Conservation (phyloP, 1,140 invertebrate genomes). For the Leptestheria dahalacensis region DNA sequence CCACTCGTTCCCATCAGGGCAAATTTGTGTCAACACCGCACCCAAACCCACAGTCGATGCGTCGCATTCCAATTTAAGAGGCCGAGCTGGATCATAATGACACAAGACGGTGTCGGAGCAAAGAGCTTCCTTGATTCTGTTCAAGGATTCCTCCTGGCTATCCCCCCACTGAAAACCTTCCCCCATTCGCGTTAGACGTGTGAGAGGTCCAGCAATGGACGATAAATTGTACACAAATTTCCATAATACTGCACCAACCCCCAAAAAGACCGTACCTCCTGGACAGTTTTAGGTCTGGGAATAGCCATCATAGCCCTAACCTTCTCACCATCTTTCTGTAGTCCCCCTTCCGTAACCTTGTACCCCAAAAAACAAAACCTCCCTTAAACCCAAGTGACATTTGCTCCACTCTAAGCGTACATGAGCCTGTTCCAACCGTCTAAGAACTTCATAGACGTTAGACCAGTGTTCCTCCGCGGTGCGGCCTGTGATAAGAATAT, state of each 20-base stretch:
- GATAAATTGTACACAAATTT: conserved; percentile 29
- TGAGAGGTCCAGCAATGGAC: conserved; percentile 25
- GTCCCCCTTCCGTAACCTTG: conserved; percentile 2
- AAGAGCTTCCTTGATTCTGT: conserved; percentile 11
- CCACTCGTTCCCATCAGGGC: conserved; percentile 21
- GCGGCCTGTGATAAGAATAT: no score
- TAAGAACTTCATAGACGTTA: no score
- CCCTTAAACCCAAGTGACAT: conserved; percentile 19
- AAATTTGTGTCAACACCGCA: conserved; percentile 24
- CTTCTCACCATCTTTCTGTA: conserved; percentile 24
- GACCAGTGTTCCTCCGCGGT: no score
- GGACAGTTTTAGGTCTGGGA: conserved; percentile 22
- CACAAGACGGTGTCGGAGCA: conserved; percentile 19
- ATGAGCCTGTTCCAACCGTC: no score
- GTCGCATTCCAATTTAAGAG: conserved; percentile 33
- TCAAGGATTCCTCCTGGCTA: conserved; percentile 15
- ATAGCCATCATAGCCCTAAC: conserved; percentile 27
- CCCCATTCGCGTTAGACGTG: conserved; percentile 20
- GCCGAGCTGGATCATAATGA: conserved; percentile 29
- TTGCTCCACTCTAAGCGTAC: no score
- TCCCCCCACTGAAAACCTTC: conserved; percentile 14
- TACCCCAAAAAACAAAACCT: conserved; percentile 15
- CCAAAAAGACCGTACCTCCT: conserved; percentile 24
- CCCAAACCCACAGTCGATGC: conserved; percentile 26
- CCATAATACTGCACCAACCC: conserved; percentile 30